phyloP scores from a whole-genome alignment of 2,888 invertebrate species.

The Drosophila melanosoma region DNA sequence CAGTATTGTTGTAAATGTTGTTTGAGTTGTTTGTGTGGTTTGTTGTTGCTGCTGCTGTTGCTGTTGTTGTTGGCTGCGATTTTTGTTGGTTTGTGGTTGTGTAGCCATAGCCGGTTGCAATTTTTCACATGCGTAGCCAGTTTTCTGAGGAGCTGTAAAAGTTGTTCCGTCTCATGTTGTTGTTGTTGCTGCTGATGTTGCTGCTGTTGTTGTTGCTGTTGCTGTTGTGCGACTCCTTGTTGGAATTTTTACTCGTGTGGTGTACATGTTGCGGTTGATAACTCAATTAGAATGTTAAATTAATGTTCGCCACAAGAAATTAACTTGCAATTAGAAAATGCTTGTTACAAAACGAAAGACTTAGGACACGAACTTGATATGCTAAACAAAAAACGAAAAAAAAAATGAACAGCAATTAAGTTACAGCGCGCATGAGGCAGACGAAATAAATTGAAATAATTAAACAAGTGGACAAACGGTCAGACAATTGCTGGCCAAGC shows the following conservation, averaged over 20 bases:
- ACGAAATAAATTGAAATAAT: constrained; percentile 74
- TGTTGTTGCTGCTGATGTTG: constrained; percentile 19
- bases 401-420: constrained; percentile 45
- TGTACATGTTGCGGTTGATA: constrained; percentile 81
- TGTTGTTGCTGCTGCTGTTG: constrained; percentile 25
- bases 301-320: constrained; percentile 82
- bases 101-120: constrained; percentile 60
- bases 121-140: constrained; percentile 81
- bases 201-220: constrained; percentile 17
- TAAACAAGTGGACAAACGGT: constrained; percentile 59
- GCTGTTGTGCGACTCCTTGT: constrained; percentile 54
- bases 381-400: constrained; percentile 25
- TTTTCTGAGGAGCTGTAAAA: constrained; percentile 69
- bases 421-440: constrained; percentile 13
- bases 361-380: constrained; percentile 72
- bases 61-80: constrained; percentile 33
- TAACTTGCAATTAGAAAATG: constrained; percentile 82
- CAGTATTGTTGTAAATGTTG: constrained; percentile 46
- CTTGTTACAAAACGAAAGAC: constrained; percentile 65
- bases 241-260: constrained; percentile 55
- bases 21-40: constrained; percentile 21
- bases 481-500: constrained; percentile 33
- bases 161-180: constrained; percentile 62
- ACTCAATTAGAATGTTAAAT: constrained; percentile 82
- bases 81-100: constrained; percentile 56